phyloP scores from a whole-genome alignment of 2,797 vertebrate genomes.

The Melanotaenia pygmaea region DNA sequence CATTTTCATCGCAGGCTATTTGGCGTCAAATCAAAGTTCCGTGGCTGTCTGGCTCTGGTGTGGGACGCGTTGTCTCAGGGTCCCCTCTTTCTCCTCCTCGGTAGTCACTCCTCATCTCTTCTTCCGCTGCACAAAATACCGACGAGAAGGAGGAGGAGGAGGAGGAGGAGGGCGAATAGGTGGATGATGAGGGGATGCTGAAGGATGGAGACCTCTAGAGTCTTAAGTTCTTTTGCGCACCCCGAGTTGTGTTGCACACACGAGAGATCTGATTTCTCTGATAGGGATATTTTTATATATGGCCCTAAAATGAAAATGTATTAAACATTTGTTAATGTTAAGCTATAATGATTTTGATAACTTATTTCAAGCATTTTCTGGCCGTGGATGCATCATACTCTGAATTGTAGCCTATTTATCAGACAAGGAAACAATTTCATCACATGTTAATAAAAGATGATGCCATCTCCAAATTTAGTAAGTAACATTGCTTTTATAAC shows the following conservation, averaged over 20 bases:
- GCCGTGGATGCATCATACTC: neutral
- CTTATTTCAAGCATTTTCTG: neutral
- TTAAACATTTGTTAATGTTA: neutral
- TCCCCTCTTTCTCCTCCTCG: constrained; percentile 77
- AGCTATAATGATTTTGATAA: neutral
- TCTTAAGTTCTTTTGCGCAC: constrained; percentile 78
- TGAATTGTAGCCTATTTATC: neutral
- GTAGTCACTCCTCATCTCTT: constrained; percentile 73
- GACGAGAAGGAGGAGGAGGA: constrained; percentile 65
- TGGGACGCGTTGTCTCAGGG: constrained; percentile 80
- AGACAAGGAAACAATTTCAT: neutral
- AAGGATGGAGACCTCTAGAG: constrained; percentile 90
- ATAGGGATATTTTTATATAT: neutral
- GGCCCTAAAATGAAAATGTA: neutral
- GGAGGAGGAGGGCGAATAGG: constrained; percentile 63
- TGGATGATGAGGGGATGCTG: constrained; percentile 79
- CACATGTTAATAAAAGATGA: neutral
- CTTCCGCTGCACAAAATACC: constrained; percentile 76
- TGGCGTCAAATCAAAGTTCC: constrained; percentile 82
- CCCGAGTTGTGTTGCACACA: constrained; percentile 41
- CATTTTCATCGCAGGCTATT: constrained; percentile 63
- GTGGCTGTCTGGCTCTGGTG: constrained; percentile 69
- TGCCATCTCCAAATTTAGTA: neutral
- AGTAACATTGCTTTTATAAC: neutral
- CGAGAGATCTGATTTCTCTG: neutral